Evolutionary conservation across 1,140 invertebrate genomes (phyloP), one percentile per base, ranked within the genome.

Genomic region (Nephila pilipes): DNA sequence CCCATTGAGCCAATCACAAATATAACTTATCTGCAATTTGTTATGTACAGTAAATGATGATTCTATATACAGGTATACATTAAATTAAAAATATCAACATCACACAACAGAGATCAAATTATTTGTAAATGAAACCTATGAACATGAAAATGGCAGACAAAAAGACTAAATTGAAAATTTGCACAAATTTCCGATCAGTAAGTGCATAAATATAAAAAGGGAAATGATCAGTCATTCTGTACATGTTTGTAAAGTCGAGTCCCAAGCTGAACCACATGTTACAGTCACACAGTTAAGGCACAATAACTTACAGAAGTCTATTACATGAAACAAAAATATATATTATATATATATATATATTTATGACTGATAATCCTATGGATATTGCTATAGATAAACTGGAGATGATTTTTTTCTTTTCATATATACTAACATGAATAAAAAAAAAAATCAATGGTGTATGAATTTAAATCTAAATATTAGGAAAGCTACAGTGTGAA

Each of bases 251-350:
- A 29, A 46, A 57, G 38, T 80, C 16, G 54, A 93, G 91, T 93
- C 91, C 85, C 91, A 87, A 80, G 16, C 79, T 93, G 91, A 87
- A 93, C 85, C 91, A 93, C 91, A 93, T 93, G 91, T 93, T 93
- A 93, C 91, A 93, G 36, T 93, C 91, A 93, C 91, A 93, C 91
- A 93, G 91, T 85, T 93, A 93, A 93, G 91, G 91, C 91, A 93
- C 91, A 93, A 91, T 65, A 91, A 92, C 90, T 92, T 85, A 92
- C 90, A 92, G 36, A 92, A 92, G n/a, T 81, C 38, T 75, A 90
- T 38, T 32, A 80, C 36, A 80, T 79, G 14, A 60, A 87, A 87
- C 85, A 60, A 29, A 87, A 83, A 29, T 46, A 46, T 46, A 46
- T 46, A 10, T 55, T 46, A 46, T 46, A 46, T 46, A 10, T 55